phyloP scores from a whole-genome alignment of 2,888 invertebrate species.

The Pristionchus maxplancki region DNA sequence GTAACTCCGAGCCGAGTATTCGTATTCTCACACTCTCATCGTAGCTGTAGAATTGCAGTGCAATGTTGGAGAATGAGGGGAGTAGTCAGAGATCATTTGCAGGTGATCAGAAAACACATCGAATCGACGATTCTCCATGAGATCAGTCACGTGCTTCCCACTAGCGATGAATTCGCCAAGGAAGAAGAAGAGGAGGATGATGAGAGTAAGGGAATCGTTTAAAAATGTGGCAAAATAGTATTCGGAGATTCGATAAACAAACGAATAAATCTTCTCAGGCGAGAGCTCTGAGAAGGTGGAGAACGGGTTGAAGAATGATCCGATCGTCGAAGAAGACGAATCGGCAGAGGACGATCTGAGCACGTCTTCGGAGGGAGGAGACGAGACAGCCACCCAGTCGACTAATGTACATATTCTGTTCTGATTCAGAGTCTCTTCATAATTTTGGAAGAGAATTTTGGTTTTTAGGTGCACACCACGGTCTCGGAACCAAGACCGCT shows the following conservation, averaged over 20 bases:
- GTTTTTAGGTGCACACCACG: slow-evolving; percentile 13
- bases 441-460: too few relatives aligned
- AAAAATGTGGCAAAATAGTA: background rate
- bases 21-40: background rate
- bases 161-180: slow-evolving; percentile 77
- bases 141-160: slow-evolving; percentile 77
- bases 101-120: slow-evolving; percentile 77
- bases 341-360: slow-evolving; percentile 56
- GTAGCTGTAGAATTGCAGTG: slow-evolving; percentile 6
- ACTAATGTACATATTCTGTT: background rate
- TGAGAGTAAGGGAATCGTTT: slow-evolving; percentile 44
- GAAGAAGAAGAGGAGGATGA: slow-evolving; percentile 77
- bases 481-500: background rate
- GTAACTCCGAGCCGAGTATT: background rate
- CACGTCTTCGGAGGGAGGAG: slow-evolving; percentile 25
- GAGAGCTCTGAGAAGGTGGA: slow-evolving; percentile 68
- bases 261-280: slow-evolving; percentile 55
- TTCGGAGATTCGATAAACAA: background rate
- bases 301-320: slow-evolving; percentile 64
- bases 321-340: slow-evolving; percentile 71
- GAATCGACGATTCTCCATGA: slow-evolving; percentile 78
- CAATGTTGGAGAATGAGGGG: too few relatives aligned
- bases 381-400: background rate
- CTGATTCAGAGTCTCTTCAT: background rate
- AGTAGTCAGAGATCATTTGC: too few relatives aligned